These are phyloP conservation scores for Selene dorsalis DNA, from an alignment of 2,797 vertebrate genomes.

Conservation along the genomic window DNA sequence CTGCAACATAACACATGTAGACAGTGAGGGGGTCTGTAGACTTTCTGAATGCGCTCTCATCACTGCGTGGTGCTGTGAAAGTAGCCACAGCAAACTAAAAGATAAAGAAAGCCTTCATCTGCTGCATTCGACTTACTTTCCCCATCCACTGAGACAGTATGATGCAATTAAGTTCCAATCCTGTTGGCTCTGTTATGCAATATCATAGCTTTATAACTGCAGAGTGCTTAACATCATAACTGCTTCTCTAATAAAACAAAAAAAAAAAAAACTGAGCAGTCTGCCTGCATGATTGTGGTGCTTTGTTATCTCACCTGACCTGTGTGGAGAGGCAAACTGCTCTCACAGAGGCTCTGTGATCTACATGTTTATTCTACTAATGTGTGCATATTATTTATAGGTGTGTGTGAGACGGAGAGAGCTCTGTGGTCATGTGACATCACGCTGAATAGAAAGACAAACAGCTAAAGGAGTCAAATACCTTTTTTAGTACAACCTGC, in stretches of 20 bases:
- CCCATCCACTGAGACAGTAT: not conserved
- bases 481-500: no score
- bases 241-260: not conserved
- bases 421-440: no score
- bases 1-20: no score
- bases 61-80: not conserved
- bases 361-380: not conserved
- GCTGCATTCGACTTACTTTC: not conserved
- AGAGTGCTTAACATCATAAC: constrained; percentile 12
- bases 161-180: not conserved
- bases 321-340: constrained; percentile 11
- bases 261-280: constrained; percentile 6
- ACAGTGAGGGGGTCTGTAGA: no score
- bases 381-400: not conserved
- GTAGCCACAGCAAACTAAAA: not conserved
- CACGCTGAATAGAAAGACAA: no score
- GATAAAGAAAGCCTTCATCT: not conserved
- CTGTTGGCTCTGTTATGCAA: constrained; percentile 7
- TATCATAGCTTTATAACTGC: constrained; percentile 12
- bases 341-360: constrained; percentile 25
- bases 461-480: no score
- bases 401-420: not conserved
- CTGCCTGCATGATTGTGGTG: constrained; percentile 10
- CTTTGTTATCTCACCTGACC: constrained; percentile 20
- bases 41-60: not conserved